Evolutionary conservation across 2,888 invertebrate species (phyloP), one percentile per base, ranked within the genome.

Genomic region (Bugula neritina): DNA sequence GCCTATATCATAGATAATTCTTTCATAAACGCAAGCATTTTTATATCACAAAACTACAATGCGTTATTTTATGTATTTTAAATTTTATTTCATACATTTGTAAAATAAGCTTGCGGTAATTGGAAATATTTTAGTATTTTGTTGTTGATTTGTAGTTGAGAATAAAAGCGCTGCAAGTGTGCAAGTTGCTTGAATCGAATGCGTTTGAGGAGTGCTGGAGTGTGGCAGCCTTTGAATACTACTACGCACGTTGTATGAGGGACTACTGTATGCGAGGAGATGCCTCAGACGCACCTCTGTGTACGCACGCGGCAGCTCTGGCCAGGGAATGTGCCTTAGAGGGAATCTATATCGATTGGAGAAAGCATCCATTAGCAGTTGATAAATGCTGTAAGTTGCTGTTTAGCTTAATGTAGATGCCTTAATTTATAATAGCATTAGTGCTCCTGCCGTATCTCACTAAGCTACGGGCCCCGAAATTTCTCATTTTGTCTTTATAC

Each of bases 251-350:
- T 31, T 63, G 63, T 31, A 63, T 29, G 63, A 63, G 31, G 21
- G 63, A 63, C 31, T 63, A 63, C 63, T 63, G 63, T 31, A 21
- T 63, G 63, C 27, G 63, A 31, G 27, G 63, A n/a, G 63, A 63
- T n/a, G n/a, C 5, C 27, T 63, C 63, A 35, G 52, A 31, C 63
- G 63, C 35, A 70, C 54, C 73, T 5, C 69, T 91, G 74, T 94
- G 93, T 80, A 91, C 92, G 21, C 88, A 90, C 35, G 84, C 93
- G 25, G 89, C 92, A 0, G 89, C 90, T 73, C 93, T 93, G 84
- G 92, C 90, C 10, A 88, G 89, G 75, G 90, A 90, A 74, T 94
- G 93, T 82, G 89, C 91, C 54, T 85, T 87, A 34, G 87, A 88
- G 72, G 91, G 90, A 0, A 86, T 90, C 0, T 85, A 88, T 72